Conservation (phyloP, 2,113 vertebrate species). For the Noturus placidus region DNA sequence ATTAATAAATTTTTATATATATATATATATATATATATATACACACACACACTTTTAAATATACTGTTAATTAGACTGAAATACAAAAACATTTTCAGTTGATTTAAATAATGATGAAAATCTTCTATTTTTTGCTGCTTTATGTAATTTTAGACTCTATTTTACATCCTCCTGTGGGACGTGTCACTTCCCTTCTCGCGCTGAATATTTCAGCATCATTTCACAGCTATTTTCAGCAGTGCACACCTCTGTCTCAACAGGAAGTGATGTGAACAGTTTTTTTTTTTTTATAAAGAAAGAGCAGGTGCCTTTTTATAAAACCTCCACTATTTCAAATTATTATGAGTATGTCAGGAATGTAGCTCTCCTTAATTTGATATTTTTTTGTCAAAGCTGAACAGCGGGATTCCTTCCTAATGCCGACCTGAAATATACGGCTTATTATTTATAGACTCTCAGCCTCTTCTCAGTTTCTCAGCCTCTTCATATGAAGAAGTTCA, state of each 20-base stretch:
- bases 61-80: neutral
- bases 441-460: neutral
- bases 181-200: neutral
- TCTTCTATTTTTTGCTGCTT: neutral
- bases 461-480: neutral
- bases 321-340: neutral
- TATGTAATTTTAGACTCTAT: neutral
- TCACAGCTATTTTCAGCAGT: neutral
- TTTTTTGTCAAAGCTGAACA: neutral
- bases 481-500: neutral
- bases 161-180: neutral
- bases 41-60: too few relatives aligned
- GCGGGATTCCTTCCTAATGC: neutral
- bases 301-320: neutral
- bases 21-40: too few relatives aligned
- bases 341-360: neutral
- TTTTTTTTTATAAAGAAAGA: neutral
- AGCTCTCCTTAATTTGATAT: neutral
- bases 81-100: neutral
- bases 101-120: neutral
- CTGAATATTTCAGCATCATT: slow-evolving; percentile 22
- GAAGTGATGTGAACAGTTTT: neutral
- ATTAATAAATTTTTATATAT: too few relatives aligned
- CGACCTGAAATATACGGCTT: neutral
- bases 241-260: neutral